Evolutionary conservation across 2,113 vertebrate species (phyloP).

Genomic region (Chaetorhynchus papuensis): DNA sequence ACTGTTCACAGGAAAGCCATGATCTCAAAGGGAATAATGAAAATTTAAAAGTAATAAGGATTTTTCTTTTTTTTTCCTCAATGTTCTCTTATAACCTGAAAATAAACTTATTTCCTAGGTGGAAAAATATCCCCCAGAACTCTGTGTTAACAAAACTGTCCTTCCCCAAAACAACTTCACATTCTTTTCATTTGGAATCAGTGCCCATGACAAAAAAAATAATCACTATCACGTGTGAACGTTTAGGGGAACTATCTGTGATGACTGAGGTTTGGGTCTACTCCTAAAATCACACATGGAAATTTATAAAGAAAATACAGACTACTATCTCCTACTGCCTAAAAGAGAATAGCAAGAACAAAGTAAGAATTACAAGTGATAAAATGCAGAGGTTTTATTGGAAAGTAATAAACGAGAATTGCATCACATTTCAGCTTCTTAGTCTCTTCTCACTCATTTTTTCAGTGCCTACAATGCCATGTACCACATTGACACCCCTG

Average conservation of each 20-base stretch:
- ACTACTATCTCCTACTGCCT: neutral
- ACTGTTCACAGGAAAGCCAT: neutral
- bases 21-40: neutral
- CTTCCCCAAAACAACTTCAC: neutral
- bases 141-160: neutral
- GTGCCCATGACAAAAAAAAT: neutral
- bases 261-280: neutral
- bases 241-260: neutral
- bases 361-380: neutral
- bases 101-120: neutral
- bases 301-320: neutral
- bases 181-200: neutral
- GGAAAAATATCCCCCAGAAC: neutral
- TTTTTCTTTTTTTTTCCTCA: neutral
- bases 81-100: neutral
- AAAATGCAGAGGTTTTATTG: neutral
- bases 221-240: neutral
- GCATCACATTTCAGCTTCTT: neutral
- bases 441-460: neutral
- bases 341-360: neutral
- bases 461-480: neutral
- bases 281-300: neutral
- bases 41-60: neutral
- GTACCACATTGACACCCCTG: too few species aligned
- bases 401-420: neutral